Percentiles rank a stretch among this genome's conserved stretches.
These are phyloP conservation scores for Polydrusus cervinus DNA, from an alignment of 2,888 invertebrate species.

Conservation along the genomic window DNA sequence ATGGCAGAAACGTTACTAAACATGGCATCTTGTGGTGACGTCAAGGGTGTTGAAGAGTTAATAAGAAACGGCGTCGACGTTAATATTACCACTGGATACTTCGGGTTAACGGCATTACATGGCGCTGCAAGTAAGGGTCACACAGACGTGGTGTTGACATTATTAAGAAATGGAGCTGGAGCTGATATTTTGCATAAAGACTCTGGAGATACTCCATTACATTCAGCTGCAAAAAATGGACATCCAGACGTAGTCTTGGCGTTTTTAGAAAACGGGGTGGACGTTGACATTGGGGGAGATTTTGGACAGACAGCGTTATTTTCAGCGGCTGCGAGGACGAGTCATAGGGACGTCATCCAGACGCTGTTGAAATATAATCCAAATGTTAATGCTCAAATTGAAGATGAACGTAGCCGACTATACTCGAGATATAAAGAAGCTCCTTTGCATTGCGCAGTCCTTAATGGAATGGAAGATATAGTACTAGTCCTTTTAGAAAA, in stretches of 20 bases:
- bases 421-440: too few species aligned
- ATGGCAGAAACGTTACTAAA: too few species aligned
- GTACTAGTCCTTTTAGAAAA: neutral
- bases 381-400: neutral
- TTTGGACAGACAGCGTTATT: neutral
- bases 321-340: neutral
- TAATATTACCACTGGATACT: neutral
- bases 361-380: neutral
- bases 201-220: neutral
- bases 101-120: neutral
- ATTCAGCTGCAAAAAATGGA: neutral
- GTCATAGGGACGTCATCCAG: neutral
- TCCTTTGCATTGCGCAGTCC: neutral
- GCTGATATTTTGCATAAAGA: neutral
- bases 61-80: neutral
- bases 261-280: neutral
- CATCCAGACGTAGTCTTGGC: neutral
- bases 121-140: neutral
- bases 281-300: neutral
- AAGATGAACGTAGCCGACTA: neutral
- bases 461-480: neutral
- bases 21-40: neutral
- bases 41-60: neutral
- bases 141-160: neutral
- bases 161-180: neutral